phyloP scores from a whole-genome alignment of 2,113 vertebrate genomes.

The Formicarius rufipectus region DNA sequence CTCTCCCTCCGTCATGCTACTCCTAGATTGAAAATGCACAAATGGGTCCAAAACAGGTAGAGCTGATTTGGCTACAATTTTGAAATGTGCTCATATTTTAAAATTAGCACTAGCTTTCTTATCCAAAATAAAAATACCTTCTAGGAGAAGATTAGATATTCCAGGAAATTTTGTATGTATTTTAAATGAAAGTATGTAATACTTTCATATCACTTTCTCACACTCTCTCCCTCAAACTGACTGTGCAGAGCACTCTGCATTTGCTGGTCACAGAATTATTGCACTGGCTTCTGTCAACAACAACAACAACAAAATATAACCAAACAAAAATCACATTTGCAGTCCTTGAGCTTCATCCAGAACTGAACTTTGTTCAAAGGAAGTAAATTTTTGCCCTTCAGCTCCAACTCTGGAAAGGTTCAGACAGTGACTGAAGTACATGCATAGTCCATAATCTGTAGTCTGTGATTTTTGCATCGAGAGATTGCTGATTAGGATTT shows the following conservation, averaged over 20 bases:
- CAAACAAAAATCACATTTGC: neutral
- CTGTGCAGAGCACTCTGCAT: neutral
- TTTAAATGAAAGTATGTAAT: neutral
- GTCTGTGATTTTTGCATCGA: neutral
- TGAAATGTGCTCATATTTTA: neutral
- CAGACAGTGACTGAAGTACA: neutral
- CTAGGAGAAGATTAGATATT: neutral
- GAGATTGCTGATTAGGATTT: neutral
- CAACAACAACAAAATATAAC: no score
- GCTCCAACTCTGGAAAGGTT: neutral
- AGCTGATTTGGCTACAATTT: neutral
- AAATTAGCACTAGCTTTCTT: neutral
- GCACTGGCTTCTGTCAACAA: neutral
- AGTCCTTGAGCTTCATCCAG: neutral
- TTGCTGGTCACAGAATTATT: neutral
- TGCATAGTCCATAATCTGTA: neutral
- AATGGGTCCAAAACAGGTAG: neutral
- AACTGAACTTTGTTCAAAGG: neutral
- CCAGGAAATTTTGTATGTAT: neutral
- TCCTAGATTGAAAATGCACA: neutral
- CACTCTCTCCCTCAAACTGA: neutral
- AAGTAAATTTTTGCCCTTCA: neutral
- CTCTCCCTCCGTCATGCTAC: fast-evolving
- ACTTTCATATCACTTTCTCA: neutral
- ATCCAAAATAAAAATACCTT: neutral